Conservation (phyloP, 1,140 invertebrate genomes). For the Drosophila biarmipes region DNA sequence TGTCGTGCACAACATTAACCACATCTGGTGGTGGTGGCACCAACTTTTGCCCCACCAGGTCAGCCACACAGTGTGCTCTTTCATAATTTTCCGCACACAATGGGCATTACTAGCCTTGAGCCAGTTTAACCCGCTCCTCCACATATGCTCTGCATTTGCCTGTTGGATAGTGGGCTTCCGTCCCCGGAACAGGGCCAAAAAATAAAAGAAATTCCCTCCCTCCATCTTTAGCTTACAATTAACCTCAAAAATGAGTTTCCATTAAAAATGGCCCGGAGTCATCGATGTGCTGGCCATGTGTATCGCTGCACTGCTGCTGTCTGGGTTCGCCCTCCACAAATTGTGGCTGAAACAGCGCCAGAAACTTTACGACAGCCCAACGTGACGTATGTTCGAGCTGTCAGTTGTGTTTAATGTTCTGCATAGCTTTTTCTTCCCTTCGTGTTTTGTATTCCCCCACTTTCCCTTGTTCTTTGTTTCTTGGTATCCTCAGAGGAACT, state of each 20-base stretch:
- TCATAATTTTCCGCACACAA: slow-evolving; percentile 70
- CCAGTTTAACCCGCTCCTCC: slow-evolving; percentile 19
- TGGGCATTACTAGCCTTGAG: slow-evolving; percentile 61
- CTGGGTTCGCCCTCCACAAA: slow-evolving; percentile 21
- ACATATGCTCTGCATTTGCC: slow-evolving; percentile 33
- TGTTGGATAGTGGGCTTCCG: slow-evolving; percentile 16
- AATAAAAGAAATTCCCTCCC: neutral
- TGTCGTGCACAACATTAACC: slow-evolving; percentile 59
- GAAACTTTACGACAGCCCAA: slow-evolving; percentile 78
- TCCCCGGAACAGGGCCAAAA: neutral
- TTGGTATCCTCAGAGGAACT: slow-evolving; percentile 10
- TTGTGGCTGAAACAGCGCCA: slow-evolving; percentile 39
- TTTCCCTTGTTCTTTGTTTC: slow-evolving; percentile 5
- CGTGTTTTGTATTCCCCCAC: slow-evolving; percentile 9
- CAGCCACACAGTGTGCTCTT: slow-evolving; percentile 57
- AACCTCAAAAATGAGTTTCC: slow-evolving; percentile 84
- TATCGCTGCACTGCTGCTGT: slow-evolving; percentile 47
- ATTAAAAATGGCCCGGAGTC: slow-evolving; percentile 83
- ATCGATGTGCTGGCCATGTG: slow-evolving; percentile 60
- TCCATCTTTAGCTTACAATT: slow-evolving; percentile 80
- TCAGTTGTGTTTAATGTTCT: slow-evolving; percentile 81
- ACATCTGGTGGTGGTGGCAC: slow-evolving; percentile 41
- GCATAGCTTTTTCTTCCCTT: slow-evolving; percentile 46
- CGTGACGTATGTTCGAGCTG: slow-evolving; percentile 78
- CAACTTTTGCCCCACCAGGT: slow-evolving; percentile 23